phyloP scores from a whole-genome alignment of 1,140 invertebrate species.

The Coptotermes formosanus region DNA sequence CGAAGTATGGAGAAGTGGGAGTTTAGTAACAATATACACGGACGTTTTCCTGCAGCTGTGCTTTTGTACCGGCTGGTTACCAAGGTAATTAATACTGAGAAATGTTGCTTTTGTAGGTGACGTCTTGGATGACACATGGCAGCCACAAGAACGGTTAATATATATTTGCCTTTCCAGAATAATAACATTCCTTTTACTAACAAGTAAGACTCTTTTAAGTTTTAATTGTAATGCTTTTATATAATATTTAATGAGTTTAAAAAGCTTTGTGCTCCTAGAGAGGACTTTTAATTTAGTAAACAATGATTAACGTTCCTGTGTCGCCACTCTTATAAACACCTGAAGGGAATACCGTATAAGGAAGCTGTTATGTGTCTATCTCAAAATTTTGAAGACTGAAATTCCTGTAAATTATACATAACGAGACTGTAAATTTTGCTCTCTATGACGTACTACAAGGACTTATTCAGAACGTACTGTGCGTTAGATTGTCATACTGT shows the following conservation, averaged over 20 bases:
- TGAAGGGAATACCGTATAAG: too few relatives aligned
- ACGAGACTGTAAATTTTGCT: too few relatives aligned
- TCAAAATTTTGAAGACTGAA: too few relatives aligned
- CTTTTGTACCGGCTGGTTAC: neutral
- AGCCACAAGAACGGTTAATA: neutral
- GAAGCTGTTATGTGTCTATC: too few relatives aligned
- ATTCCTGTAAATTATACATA: too few relatives aligned
- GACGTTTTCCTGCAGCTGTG: neutral
- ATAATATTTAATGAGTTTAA: neutral
- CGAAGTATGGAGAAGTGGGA: neutral
- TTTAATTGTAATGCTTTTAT: neutral
- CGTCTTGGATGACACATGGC: conserved; percentile 1
- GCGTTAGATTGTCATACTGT: too few relatives aligned
- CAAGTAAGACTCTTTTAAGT: neutral
- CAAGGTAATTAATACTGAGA: conserved; percentile 16
- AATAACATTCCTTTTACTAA: neutral
- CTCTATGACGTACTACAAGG: too few relatives aligned
- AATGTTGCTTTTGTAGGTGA: neutral
- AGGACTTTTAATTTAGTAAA: conserved; percentile 5
- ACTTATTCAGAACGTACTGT: too few relatives aligned
- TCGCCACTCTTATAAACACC: too few relatives aligned
- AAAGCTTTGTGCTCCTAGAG: neutral
- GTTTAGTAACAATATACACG: neutral
- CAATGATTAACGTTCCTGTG: neutral
- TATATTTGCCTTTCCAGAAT: neutral